Evolutionary conservation across 2,888 invertebrate species (phyloP).

Genomic region (Loripinus fragilis): DNA sequence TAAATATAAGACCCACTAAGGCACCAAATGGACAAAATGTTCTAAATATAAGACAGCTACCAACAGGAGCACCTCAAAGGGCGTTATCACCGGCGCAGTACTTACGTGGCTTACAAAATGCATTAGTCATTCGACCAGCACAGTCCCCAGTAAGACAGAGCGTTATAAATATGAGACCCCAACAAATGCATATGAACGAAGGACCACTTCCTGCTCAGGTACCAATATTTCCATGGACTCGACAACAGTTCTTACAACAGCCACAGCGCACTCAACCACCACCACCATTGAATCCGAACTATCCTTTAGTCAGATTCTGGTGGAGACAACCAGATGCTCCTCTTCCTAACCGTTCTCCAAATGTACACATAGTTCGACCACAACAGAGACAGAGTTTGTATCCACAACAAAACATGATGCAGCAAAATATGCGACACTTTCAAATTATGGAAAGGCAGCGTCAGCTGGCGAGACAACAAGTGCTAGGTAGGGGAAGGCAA

Average conservation of each 20-base stretch:
- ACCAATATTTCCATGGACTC: not conserved
- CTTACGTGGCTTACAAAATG: not conserved
- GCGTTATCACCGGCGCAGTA: not conserved
- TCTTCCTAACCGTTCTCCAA: slow-evolving; percentile 21
- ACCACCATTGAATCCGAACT: slow-evolving; percentile 43
- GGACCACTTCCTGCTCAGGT: not conserved
- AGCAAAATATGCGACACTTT: slow-evolving; percentile 20
- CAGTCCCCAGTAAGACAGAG: not conserved
- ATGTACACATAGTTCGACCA: slow-evolving; percentile 3
- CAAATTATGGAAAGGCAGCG: slow-evolving; percentile 25
- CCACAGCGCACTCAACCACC: not conserved
- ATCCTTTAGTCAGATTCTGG: slow-evolving; percentile 51
- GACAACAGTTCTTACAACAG: not conserved
- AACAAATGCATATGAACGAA: not conserved
- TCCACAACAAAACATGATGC: slow-evolving; percentile 20
- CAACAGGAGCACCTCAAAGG: not conserved
- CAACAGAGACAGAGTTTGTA: slow-evolving; percentile 8
- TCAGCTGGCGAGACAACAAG: slow-evolving; percentile 29
- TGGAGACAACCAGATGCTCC: slow-evolving; percentile 38
- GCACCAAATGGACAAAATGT: not conserved
- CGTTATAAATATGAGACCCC: not conserved
- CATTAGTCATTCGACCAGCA: not conserved
- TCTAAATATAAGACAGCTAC: not conserved
- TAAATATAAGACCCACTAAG: not conserved
- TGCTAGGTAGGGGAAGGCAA: slow-evolving; percentile 19